Evolutionary conservation across 1,140 invertebrate species (phyloP).

Genomic region (Patella vulgata): DNA sequence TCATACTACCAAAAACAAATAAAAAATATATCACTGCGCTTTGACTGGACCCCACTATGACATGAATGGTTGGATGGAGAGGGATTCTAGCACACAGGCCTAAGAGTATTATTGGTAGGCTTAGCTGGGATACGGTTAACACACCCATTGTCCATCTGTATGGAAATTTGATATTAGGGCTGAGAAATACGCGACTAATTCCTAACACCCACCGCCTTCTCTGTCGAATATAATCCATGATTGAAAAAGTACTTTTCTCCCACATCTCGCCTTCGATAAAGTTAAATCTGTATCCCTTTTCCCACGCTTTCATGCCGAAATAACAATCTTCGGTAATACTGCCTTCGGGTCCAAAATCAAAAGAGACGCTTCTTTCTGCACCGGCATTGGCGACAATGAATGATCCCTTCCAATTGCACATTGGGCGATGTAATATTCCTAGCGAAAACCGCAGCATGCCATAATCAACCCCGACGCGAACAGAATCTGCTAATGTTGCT

Average conservation of each 20-base stretch:
- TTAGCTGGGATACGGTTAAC: slow-evolving; percentile 87
- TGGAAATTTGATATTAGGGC: slow-evolving; percentile 87
- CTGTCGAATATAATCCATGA: slow-evolving; percentile 95
- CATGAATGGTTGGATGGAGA: too few species aligned
- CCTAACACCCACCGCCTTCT: slow-evolving; percentile 97
- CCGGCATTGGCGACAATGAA: slow-evolving; percentile 76
- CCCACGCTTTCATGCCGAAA: slow-evolving; percentile 89
- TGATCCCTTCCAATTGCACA: slow-evolving; percentile 92
- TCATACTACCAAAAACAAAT: slow-evolving; percentile 88
- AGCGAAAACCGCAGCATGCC: slow-evolving; percentile 95
- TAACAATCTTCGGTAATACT: slow-evolving; percentile 98
- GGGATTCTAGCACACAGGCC: slow-evolving; percentile 85
- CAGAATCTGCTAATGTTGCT: slow-evolving; percentile 95
- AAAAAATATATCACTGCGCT: too few species aligned
- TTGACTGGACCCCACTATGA: too few species aligned
- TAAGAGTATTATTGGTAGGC: slow-evolving; percentile 80
- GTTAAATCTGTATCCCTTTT: slow-evolving; percentile 68
- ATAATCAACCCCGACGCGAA: slow-evolving; percentile 90
- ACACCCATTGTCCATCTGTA: slow-evolving; percentile 84
- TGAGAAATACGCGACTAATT: slow-evolving; percentile 93
- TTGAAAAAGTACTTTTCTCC: slow-evolving; percentile 95
- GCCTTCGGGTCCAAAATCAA: slow-evolving; percentile 94
- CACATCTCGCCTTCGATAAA: slow-evolving; percentile 85
- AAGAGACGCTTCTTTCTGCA: slow-evolving; percentile 90
- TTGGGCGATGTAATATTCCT: slow-evolving; percentile 90